Evolutionary conservation across 2,888 invertebrate genomes (phyloP), one percentile per base, ranked within the genome.

Genomic region (Drosophila peninsularis): DNA sequence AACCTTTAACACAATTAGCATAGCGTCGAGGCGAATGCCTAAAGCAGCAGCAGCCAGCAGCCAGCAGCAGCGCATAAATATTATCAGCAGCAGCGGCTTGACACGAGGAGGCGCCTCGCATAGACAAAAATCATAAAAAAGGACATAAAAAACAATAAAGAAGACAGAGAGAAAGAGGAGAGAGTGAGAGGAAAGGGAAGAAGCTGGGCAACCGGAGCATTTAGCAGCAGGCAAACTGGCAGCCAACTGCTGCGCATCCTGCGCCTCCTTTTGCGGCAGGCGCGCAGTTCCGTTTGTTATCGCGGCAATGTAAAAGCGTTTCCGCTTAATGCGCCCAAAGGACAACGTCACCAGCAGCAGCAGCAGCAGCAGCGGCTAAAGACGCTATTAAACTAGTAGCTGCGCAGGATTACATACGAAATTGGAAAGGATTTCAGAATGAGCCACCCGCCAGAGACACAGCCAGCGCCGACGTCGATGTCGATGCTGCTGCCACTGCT

Each of bases 341-440:
- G 63, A 64, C 78, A 68, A 55, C 62, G 30, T 50, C 72, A 53
- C 27, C 74, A 63, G n/a, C 41, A 19, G 0, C 67, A 60, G 17
- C 58, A 66, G 47, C 57, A 50, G 17, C 53, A 62, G 7, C 65
- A 61, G 27, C 54, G 54, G 65, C 55, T 52, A 62, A 64, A 56
- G 24, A 45, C 70, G 63, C 72, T 65, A 73, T 77, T 80, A 72
- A 81, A 80, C 73, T 70, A 78, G 75, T 67, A 62, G 67, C 67
- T 71, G 72, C 69, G 66, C 62, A 70, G 90, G 87, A 86, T 88
- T 89, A 90, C 83, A 67, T 75, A 62, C 58, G 30, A 62, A 60
- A 61, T 62, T 66, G 76, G 70, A 90, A 89, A 88, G 86, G 89
- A 88, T 83, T 91, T 82, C 34, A 88, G 88, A 71, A 90, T 90